Evolutionary conservation across 2,797 vertebrate genomes (phyloP), one percentile per base, ranked within the genome.

Genomic region (Amblyraja radiata): DNA sequence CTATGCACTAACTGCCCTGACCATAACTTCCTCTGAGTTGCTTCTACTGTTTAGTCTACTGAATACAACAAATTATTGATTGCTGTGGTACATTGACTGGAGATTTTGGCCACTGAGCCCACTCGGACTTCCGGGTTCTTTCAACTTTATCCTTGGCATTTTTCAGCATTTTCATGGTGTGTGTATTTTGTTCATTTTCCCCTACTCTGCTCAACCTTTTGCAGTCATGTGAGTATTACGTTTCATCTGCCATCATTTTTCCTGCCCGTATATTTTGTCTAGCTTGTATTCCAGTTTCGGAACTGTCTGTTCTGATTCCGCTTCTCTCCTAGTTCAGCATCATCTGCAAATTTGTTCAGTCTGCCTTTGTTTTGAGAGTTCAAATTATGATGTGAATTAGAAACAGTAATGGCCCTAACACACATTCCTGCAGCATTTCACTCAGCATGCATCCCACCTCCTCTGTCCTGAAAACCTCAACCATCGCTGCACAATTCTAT

Each of bases 371-470:
- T 88, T 88, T 88, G n/a, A 9, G 84, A 68, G n/a, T 68, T 68
- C 32, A 68, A 68, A 88, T 88, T 68, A 88, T 88, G 84, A 68
- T 88, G 84, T 36, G 63, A 88, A 88, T 88, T 88, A 68, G 84
- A 88, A 88, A 88, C 61, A 88, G 84, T 88, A 68, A 36, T 68
- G 63, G 63, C 68, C n/a, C n/a, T 32, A 78, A 36, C n/a, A 36
- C 77, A 13, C 84, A 88, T 13, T 32, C 58, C 61, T 36, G 84
- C n/a, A 88, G 84, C 61, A 68, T 36, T 88, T 88, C n/a, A 63
- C 63, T 88, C 61, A 21, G 63, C 16, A 36, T 16, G n/a, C 68
- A n/a, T 88, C 84, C 63, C 28, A 88, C 63, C 61, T 68, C n/a
- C 63, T 32, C 32, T 14, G 9, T 68, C 61, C 63, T 68, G 61